Evolutionary conservation across 2,888 invertebrate species (phyloP).

Genomic region (Thalpophila matura): DNA sequence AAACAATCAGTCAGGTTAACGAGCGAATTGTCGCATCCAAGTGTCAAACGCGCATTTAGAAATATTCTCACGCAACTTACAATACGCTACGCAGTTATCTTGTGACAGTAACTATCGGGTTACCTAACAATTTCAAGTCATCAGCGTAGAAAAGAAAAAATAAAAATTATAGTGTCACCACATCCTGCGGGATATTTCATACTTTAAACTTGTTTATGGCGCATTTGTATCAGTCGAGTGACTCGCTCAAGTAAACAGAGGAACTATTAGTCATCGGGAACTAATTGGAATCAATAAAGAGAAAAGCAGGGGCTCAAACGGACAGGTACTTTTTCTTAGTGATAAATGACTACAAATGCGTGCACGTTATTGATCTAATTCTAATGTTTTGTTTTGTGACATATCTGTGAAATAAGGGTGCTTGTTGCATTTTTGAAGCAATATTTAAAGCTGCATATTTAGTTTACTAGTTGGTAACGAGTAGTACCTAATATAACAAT

Average conservation of each 20-base stretch:
- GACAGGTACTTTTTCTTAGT: constrained; percentile 61
- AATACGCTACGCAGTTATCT: constrained; percentile 53
- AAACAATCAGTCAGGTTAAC: constrained; percentile 41
- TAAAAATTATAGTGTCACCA: constrained; percentile 60
- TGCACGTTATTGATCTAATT: constrained; percentile 47
- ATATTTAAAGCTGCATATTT: background rate
- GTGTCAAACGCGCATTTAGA: constrained; percentile 57
- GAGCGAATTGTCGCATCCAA: constrained; percentile 46
- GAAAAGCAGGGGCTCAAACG: constrained; percentile 47
- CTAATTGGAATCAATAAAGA: constrained; percentile 65
- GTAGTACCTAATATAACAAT: background rate
- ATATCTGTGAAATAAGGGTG: constrained; percentile 13
- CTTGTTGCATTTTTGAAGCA: constrained; percentile 8
- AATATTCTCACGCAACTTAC: constrained; percentile 64
- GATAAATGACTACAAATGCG: constrained; percentile 49
- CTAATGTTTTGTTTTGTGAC: constrained; percentile 46
- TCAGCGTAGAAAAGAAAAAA: constrained; percentile 55
- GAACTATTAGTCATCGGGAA: constrained; percentile 56
- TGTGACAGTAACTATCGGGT: constrained; percentile 65
- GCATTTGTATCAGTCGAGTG: constrained; percentile 64
- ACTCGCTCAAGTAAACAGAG: constrained; percentile 59
- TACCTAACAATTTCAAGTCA: constrained; percentile 68
- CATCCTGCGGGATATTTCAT: constrained; percentile 67
- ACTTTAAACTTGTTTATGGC: constrained; percentile 61
- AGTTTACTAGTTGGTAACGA: background rate